A percentile compares a stretch with the other conserved stretches of the same genome.
These are phyloP conservation scores for Ovis canadensis DNA, from an alignment of 2,113 vertebrate genomes.

Conservation along the genomic window DNA sequence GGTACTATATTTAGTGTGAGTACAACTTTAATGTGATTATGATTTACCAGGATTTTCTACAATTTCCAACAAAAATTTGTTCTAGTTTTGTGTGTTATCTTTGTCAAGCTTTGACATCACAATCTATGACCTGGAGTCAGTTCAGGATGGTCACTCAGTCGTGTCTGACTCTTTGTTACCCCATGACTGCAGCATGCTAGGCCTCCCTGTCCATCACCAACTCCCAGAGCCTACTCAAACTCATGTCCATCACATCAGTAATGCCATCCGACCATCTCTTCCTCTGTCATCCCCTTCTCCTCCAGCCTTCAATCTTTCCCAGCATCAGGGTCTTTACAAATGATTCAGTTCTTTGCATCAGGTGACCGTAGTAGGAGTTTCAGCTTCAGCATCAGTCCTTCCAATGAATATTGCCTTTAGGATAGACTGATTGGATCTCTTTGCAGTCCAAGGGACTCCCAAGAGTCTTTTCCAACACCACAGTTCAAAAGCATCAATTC, in stretches of 20 bases:
- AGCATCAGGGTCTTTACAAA: background rate
- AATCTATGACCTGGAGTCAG: background rate
- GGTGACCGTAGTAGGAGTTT: background rate
- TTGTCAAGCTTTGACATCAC: background rate
- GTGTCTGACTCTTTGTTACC: rapidly evolving
- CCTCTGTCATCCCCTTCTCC: background rate
- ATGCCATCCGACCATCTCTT: background rate
- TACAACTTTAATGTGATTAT: background rate
- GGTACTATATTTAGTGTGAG: background rate
- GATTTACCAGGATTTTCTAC: background rate
- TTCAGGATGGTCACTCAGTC: background rate
- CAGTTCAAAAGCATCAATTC: background rate
- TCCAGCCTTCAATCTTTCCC: background rate
- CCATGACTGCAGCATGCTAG: background rate
- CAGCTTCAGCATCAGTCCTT: background rate
- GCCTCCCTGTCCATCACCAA: background rate
- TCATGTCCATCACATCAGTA: background rate
- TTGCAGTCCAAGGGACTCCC: background rate
- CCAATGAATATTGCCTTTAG: background rate
- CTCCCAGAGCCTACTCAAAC: background rate
- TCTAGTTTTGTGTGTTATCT: background rate
- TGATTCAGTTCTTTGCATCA: background rate
- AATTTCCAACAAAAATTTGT: background rate
- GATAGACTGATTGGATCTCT: background rate
- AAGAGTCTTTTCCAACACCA: background rate